These are phyloP conservation scores for Amphiura filiformis DNA, from an alignment of 35 echinoderm and acorn worm species.

Conservation along the genomic window DNA sequence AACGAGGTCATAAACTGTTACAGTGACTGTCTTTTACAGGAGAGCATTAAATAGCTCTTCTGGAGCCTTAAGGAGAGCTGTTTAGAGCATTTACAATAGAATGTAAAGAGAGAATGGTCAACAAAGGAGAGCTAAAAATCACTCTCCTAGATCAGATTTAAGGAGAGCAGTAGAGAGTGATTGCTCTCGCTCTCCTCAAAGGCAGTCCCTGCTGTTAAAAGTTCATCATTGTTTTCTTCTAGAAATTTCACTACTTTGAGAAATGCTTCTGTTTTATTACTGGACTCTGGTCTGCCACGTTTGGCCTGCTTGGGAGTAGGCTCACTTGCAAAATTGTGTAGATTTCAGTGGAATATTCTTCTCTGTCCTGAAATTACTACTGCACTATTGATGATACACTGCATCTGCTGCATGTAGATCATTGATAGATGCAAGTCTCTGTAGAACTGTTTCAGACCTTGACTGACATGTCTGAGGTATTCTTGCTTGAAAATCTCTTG, in stretches of 20 bases:
- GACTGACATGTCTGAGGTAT: background rate
- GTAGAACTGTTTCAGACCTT: background rate
- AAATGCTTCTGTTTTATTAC: background rate
- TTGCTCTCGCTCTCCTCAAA: no score
- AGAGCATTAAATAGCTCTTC: no score
- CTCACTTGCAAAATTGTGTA: background rate
- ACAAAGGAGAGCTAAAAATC: no score
- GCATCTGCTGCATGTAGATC: background rate
- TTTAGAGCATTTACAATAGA: no score
- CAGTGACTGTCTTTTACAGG: no score
- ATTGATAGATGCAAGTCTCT: background rate
- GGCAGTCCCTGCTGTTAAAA: slow-evolving; percentile 31
- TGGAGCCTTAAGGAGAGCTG: no score
- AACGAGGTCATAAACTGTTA: no score
- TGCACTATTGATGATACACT: background rate
- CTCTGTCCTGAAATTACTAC: background rate
- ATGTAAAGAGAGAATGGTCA: no score
- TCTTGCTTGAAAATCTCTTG: background rate
- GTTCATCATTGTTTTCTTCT: slow-evolving; percentile 63
- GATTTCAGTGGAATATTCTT: background rate
- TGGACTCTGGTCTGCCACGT: background rate
- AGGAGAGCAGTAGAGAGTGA: no score
- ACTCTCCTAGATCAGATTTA: no score
- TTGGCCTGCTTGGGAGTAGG: background rate
- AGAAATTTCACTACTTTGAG: slow-evolving; percentile 16